Base-by-base conservation (phyloP, 2,797 vertebrate genomes). In the Enteromius mattozi region DNA sequence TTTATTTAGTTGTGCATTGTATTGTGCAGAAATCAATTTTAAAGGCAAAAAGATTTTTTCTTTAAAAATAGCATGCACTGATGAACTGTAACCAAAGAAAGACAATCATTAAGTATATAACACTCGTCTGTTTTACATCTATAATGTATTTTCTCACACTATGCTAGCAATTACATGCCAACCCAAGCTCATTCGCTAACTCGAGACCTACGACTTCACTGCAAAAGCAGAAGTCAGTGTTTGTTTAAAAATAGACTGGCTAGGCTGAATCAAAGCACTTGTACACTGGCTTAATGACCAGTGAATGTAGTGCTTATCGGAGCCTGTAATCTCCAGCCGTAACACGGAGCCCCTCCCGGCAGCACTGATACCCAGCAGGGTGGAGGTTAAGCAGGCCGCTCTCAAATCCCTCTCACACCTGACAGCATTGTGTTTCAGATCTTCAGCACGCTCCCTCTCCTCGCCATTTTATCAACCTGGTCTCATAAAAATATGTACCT, bases 241-340 rank as follows among this genome's bases (percentile, higher is more conserved):
- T 66, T 70, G 71, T 33, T 35, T 80, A 69, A 74, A 87, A 87
- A 65, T 76, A 54, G 63, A 33, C 72, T 65, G 42, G 45, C 33
- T 30, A 24, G 42, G n/a, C 16, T 59, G 54, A 84, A 72, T 77
- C 47, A 65, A 70, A 59, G 71, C 56, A 33, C 42, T 76, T 68
- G 33, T 76, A 84, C 42, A 78, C 66, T 51, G 77, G 63, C 14
- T 81, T 77, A 76, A 74, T 83, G 72, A 79, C 40, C 63, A 63
- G 70, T 49, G 78, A 84, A 68, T 84, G 82, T 49, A 56, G 63
- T 87, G 71, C 40, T 76, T 72, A 86, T 80, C 77, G 2, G 70
- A 83, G 69, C 70, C 47, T 81, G 59, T 76, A 77, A 77, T 81
- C 81, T 87, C 49, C 72, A 40, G 54, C 56, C 27, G 27, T 35